Evolutionary conservation across 2,113 vertebrate species (phyloP).

Genomic region (Paratilapia polleni): DNA sequence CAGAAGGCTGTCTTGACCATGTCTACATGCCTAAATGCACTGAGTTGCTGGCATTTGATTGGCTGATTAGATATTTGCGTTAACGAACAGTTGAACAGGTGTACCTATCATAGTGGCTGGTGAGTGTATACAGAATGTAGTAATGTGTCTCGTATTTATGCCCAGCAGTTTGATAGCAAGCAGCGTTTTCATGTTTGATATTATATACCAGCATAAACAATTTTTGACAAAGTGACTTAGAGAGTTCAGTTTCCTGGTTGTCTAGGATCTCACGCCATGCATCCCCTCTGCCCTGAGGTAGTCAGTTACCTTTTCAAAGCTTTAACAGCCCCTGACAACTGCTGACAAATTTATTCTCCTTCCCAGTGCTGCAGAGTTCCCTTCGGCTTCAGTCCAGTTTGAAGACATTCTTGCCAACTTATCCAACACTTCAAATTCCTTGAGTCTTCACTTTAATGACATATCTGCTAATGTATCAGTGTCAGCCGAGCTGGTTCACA

Average conservation of each 20-base stretch:
- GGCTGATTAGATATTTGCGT: background rate
- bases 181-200: background rate
- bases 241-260: slow-evolving; percentile 10
- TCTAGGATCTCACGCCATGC: slow-evolving; percentile 12
- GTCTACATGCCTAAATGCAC: background rate
- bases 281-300: slow-evolving; percentile 14
- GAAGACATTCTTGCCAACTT: slow-evolving; percentile 17
- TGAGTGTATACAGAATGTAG: background rate
- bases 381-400: slow-evolving; percentile 29
- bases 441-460: slow-evolving; percentile 1
- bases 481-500: background rate
- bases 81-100: background rate
- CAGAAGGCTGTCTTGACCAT: background rate
- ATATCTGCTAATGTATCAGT: background rate
- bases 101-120: background rate
- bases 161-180: background rate
- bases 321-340: slow-evolving; percentile 34
- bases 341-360: slow-evolving; percentile 33
- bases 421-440: slow-evolving; percentile 3
- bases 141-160: background rate
- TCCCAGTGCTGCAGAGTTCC: slow-evolving; percentile 10
- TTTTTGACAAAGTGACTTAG: slow-evolving; percentile 16
- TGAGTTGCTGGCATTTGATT: background rate
- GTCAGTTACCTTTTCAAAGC: slow-evolving; percentile 25
- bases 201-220: background rate